Base-by-base conservation (phyloP, 2,113 vertebrate species). In the Prunella himalayana region DNA sequence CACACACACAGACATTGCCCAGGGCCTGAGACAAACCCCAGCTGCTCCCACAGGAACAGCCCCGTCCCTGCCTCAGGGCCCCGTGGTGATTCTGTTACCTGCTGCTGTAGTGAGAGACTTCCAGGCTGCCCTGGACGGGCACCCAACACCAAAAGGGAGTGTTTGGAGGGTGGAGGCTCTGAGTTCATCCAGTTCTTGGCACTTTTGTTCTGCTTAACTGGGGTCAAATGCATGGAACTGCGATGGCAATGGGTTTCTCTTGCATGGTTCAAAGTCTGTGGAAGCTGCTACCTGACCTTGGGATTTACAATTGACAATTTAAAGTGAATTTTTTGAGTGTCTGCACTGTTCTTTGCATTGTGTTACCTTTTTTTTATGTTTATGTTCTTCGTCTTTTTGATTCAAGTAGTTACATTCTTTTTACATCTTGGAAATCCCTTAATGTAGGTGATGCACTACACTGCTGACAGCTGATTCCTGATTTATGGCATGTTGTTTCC, bases 251-350 rank as follows among this genome's bases (percentile, higher is more conserved):
- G 23, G 71, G 51, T 69, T 96, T 86, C 94, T 88, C 60, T 3
- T 75, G 82, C 51, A 20, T 69, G 85, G 84, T 53, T 81, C 30
- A 13, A 11, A 68, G 88, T 94, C 88, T 79, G 90, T 82, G 96
- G 91, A 93, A 94, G 97, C 93, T 96, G 95, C 97, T 94, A 84
- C 75, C 84, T 44, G 94, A 96, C 96, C 84, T 96, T 93, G 94
- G 92, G 81, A 97, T 94, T 88, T 71, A 64, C 88, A 19, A 47
- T 85, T 94, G 96, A 87, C 77, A 60, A 56, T 91, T 70, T 31
- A 7, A 71, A 71, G 71, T 85, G 95, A 78, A 23, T 53, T 95
- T 94, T 87, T n/a, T 0, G 88, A 76, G 63, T 89, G 50, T 79
- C 64, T 54, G 77, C 56, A n/a, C 90, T 44, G 80, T 84, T 50